Percentiles rank a stretch among this genome's conserved stretches.
These are phyloP conservation scores for Mus caroli DNA, from an alignment of 2,797 vertebrate genomes.

Conservation along the genomic window DNA sequence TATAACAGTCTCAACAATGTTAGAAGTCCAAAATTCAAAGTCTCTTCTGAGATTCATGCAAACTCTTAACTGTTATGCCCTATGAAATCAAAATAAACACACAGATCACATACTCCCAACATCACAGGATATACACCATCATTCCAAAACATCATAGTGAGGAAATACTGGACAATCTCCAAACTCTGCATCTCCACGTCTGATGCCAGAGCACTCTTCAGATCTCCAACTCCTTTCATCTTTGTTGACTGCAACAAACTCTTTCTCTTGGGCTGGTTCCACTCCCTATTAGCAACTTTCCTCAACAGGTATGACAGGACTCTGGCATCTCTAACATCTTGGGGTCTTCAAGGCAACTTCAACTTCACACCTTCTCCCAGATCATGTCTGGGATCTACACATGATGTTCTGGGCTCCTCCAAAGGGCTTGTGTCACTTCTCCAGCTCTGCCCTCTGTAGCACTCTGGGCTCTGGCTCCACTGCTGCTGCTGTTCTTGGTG, in stretches of 20 bases:
- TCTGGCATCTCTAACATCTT: not conserved
- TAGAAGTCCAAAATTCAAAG: not conserved
- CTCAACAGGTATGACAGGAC: not conserved
- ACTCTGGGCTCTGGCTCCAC: not conserved
- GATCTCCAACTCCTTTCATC: not conserved
- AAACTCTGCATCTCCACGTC: not conserved
- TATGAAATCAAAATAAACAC: not conserved
- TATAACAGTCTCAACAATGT: not conserved
- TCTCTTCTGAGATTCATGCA: not conserved
- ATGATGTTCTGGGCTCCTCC: not conserved
- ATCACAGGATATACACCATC: not conserved
- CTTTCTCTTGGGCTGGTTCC: not conserved
- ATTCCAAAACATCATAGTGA: not conserved
- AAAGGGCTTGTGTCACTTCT: not conserved
- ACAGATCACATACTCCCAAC: not conserved
- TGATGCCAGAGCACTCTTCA: not conserved
- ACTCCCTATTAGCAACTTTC: not conserved
- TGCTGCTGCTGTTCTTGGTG: not conserved
- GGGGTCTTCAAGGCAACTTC: not conserved
- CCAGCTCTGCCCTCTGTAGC: not conserved
- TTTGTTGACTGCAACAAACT: not conserved
- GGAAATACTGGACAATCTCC: not conserved
- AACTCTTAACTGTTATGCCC: not conserved
- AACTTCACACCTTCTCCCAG: not conserved
- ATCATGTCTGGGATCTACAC: not conserved